Base-by-base conservation (phyloP, 2,797 vertebrate species). In the Xenopus petersii region DNA sequence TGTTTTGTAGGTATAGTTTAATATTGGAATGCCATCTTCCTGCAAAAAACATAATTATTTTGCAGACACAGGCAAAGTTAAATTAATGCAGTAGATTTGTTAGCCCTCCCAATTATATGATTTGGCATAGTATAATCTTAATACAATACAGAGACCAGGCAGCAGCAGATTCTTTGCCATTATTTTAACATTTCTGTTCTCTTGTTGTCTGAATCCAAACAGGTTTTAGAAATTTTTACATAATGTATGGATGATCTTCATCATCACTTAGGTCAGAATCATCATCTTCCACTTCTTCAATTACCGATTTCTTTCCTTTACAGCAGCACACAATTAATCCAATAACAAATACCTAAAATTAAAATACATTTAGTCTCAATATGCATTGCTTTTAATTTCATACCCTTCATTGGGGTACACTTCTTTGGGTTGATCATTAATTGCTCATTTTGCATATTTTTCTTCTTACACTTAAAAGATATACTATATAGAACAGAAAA, bases 221-320 rank as follows among this genome's bases (percentile, higher is more conserved):
- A 51, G 4, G 3, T 42, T 42, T 42, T 42, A 42, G 36, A 42
- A 42, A 6, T 42, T 5, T 1, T 42, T 42, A 42, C 36, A 42
- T 42, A 51, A 51, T 12, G 11, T 51, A 51, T 15, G 60, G 68
- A 55, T 91, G 94, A 86, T 98, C 96, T 86, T 98, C 96, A 42
- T 97, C 96, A 80, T 99, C 97, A 73, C 97, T 99, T 70, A 95
- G 75, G 83, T 99, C 97, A 12, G 96, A 99, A 83, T 98, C 96
- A 17, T 97, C 95, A 15, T 94, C 96, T 81, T 97, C 95, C 81
- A 96, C 93, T 84, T 96, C 94, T 89, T 98, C 97, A 82, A 98
- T 95, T 87, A 98, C 92, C 0, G 97, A 98, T 83, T 96, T 98
- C 90, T 97, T 99, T 77, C 96, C 96, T 91, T 93, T 94, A 89